phyloP scores from a whole-genome alignment of 1,140 invertebrate genomes.

The Xylocopa sonorina region DNA sequence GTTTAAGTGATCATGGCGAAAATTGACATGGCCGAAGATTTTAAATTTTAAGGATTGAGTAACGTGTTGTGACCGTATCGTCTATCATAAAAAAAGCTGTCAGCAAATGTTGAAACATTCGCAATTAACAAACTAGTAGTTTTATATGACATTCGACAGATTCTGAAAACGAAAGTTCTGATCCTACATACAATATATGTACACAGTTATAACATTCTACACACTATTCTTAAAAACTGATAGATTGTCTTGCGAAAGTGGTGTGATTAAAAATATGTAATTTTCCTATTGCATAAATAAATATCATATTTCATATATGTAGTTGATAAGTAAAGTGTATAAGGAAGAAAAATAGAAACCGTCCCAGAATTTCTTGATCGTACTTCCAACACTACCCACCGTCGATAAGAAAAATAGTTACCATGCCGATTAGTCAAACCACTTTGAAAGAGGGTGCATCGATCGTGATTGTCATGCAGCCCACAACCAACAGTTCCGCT shows the following conservation, averaged over 20 bases:
- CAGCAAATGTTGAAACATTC: background rate
- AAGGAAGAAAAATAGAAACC: too few species aligned
- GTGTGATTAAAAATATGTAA: too few species aligned
- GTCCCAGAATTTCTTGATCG: too few species aligned
- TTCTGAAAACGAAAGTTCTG: background rate
- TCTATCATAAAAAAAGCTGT: background rate
- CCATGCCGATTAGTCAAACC: background rate
- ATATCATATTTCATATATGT: too few species aligned
- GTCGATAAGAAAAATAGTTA: too few species aligned
- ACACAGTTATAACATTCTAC: too few species aligned
- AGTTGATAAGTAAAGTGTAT: too few species aligned
- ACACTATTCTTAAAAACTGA: too few species aligned
- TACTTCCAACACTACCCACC: background rate
- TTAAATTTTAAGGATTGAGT: background rate
- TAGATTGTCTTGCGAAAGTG: too few species aligned
- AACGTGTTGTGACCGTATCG: background rate
- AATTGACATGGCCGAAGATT: background rate
- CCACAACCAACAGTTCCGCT: background rate
- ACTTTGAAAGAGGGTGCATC: background rate
- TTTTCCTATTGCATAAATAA: too few species aligned
- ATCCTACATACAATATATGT: too few species aligned
- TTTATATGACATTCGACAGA: background rate
- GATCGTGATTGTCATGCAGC: background rate
- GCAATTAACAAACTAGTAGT: constrained; percentile 3
- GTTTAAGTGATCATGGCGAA: background rate